These are phyloP conservation scores for Diceros bicornis DNA, from an alignment of 2,797 vertebrate species.

Conservation along the genomic window DNA sequence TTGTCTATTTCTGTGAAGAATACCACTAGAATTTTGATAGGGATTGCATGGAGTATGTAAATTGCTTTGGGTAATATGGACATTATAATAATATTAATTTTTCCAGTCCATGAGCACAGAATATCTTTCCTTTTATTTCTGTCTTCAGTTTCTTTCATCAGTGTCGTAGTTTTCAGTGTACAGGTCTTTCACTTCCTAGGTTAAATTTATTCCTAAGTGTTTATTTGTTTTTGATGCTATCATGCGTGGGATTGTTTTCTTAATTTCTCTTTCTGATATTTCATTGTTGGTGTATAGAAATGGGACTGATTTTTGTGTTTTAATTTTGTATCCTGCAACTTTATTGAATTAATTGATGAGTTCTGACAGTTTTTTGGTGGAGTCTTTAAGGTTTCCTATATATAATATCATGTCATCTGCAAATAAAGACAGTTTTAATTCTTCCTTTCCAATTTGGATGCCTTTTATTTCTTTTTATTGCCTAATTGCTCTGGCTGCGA, in stretches of 20 bases:
- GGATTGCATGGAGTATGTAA: neutral
- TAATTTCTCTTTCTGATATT: neutral
- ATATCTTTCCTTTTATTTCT: neutral
- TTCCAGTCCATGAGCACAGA: neutral
- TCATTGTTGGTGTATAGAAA: neutral
- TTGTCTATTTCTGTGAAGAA: neutral
- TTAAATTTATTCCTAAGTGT: neutral
- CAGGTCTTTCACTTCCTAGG: neutral
- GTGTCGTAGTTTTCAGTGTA: neutral
- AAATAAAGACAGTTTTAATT: neutral
- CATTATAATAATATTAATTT: neutral
- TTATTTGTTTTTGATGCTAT: neutral
- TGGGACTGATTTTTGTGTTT: neutral
- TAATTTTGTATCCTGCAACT: neutral
- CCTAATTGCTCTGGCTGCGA: neutral
- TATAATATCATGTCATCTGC: neutral
- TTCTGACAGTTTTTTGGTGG: neutral
- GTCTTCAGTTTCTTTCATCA: neutral
- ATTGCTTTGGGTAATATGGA: neutral
- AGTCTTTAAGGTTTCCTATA: neutral
- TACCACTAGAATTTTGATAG: neutral
- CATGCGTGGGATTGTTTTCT: neutral
- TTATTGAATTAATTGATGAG: neutral
- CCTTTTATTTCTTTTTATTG: neutral
- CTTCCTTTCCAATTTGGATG: neutral